Conservation (phyloP, 1,140 invertebrate genomes). For the Metaphire vulgaris region DNA sequence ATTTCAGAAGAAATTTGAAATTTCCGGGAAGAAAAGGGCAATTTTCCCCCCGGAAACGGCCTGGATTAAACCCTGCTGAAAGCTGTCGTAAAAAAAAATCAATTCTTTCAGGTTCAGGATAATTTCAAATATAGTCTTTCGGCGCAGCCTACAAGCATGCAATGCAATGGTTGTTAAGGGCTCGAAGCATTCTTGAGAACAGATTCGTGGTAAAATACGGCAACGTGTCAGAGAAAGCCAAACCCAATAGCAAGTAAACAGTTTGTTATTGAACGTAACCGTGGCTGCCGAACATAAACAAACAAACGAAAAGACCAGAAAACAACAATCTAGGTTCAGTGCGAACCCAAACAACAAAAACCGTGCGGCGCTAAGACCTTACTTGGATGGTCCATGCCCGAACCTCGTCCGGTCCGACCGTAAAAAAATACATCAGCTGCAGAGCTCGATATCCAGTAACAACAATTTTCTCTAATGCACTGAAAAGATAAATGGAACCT, state of each 20-base stretch:
- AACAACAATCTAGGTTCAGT: background rate
- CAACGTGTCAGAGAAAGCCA: too few relatives aligned
- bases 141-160: too few relatives aligned
- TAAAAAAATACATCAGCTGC: conserved; percentile 87
- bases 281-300: background rate
- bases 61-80: too few relatives aligned
- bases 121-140: too few relatives aligned
- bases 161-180: too few relatives aligned
- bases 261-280: too few relatives aligned
- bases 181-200: too few relatives aligned
- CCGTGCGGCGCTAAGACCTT: conserved; percentile 25
- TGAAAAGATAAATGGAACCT: conserved; percentile 52
- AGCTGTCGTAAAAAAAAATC: background rate
- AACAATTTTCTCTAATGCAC: conserved; percentile 93
- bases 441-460: conserved; percentile 92
- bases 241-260: too few relatives aligned
- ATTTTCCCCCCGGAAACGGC: too few relatives aligned
- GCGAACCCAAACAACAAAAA: background rate
- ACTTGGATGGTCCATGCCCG: conserved; percentile 99
- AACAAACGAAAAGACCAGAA: background rate
- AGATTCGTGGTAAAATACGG: too few relatives aligned
- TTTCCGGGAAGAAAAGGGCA: conserved; percentile 15
- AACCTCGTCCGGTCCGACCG: conserved; percentile 89
- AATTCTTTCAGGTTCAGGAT: too few relatives aligned
- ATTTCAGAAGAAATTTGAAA: background rate